Percentiles rank a stretch among this genome's conserved stretches.
These are phyloP conservation scores for Pseudomyrmex concolor DNA, from an alignment of 1,140 invertebrate species.

Conservation along the genomic window DNA sequence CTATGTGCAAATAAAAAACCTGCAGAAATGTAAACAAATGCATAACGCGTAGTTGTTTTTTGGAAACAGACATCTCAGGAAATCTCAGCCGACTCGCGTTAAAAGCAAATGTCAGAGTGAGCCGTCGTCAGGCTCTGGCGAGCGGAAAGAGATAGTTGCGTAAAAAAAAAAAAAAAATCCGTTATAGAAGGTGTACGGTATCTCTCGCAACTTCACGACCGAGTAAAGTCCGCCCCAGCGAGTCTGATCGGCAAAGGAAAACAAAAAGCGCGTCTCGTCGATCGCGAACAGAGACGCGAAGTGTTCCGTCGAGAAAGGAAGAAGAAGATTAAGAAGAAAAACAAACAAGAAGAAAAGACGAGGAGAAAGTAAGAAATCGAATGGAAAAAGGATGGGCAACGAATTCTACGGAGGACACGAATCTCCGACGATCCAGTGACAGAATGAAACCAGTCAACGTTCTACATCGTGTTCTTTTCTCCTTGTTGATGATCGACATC, in stretches of 20 bases:
- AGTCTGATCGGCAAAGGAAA: background rate
- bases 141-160: conserved; percentile 40
- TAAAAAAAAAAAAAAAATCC: conserved; percentile 35
- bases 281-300: conserved; percentile 32
- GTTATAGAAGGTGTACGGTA: background rate
- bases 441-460: conserved; percentile 40
- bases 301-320: background rate
- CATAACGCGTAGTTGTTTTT: too few species aligned
- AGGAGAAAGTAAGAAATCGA: conserved; percentile 1
- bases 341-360: background rate
- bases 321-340: background rate
- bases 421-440: conserved; percentile 5
- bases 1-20: background rate
- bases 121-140: conserved; percentile 16
- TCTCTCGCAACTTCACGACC: background rate
- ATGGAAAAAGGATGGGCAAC: conserved; percentile 18
- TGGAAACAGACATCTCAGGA: too few species aligned
- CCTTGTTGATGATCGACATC: conserved; percentile 2
- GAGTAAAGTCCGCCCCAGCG: background rate
- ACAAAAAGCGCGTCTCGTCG: conserved; percentile 29
- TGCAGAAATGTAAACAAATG: too few species aligned
- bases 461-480: conserved; percentile 11
- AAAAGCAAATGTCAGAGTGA: conserved; percentile 2
- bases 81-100: too few species aligned
- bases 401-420: conserved; percentile 11